Percentiles rank a stretch among this genome's conserved stretches.
phyloP scores from a whole-genome alignment of 2,888 invertebrate genomes.

The Tetragnatha montana region DNA sequence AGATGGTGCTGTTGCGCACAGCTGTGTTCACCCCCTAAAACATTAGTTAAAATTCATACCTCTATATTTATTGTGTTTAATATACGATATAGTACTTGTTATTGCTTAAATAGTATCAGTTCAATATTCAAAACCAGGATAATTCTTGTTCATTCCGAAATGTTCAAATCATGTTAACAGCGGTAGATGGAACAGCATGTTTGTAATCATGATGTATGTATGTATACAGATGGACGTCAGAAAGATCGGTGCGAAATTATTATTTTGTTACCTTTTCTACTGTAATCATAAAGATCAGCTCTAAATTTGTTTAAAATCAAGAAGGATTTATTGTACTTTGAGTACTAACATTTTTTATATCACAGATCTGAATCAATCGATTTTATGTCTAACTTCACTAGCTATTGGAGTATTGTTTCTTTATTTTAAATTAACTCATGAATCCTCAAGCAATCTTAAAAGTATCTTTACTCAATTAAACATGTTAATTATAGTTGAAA shows the following conservation, averaged over 20 bases:
- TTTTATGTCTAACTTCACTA: background rate
- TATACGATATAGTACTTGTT: background rate
- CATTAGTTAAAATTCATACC: background rate
- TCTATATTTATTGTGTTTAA: background rate
- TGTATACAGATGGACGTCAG: constrained; percentile 25
- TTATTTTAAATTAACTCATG: background rate
- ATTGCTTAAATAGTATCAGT: background rate
- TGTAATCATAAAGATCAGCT: background rate
- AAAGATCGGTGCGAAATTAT: background rate
- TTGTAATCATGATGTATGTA: constrained; percentile 47
- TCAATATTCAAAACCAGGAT: background rate
- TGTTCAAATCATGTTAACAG: background rate
- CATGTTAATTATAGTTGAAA: background rate
- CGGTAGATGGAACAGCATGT: constrained; percentile 35
- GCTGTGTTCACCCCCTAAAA: constrained; percentile 16
- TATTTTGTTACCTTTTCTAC: background rate
- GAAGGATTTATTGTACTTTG: background rate
- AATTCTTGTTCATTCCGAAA: background rate
- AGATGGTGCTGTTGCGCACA: constrained; percentile 22
- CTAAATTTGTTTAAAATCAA: background rate
- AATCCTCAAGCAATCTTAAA: background rate
- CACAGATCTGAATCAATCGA: background rate
- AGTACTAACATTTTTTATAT: background rate
- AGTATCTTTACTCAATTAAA: background rate
- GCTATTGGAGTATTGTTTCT: background rate